Conservation (phyloP, 2,888 invertebrate species). For the Melanostoma scalare region DNA sequence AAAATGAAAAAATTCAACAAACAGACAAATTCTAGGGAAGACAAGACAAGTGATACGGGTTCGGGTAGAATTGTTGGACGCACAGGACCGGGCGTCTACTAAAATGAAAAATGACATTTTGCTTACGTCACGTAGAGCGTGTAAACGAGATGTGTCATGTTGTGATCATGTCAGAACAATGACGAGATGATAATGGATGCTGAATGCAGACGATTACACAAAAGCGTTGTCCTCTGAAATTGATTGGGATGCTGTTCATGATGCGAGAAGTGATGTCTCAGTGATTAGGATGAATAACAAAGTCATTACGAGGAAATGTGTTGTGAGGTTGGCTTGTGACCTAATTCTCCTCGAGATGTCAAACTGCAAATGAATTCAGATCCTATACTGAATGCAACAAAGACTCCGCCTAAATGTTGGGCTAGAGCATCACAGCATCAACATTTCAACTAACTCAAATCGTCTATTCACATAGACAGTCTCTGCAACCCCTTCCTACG, state of each 20-base stretch:
- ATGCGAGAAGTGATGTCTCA: constrained; percentile 1
- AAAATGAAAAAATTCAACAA: constrained; percentile 25
- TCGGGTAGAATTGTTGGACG: constrained; percentile 8
- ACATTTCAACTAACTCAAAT: no score
- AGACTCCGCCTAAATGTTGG: no score
- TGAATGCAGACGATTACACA: constrained; percentile 42
- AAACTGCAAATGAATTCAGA: no score
- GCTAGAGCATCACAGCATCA: no score
- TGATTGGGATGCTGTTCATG: neutral
- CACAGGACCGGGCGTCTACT: constrained; percentile 19
- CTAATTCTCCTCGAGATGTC: no score
- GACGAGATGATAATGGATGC: constrained; percentile 49
- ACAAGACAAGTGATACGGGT: constrained; percentile 66
- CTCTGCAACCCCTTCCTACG: no score
- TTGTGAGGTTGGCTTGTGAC: no score
- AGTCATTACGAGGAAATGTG: no score
- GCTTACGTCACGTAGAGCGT: constrained; percentile 65
- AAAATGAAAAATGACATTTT: constrained; percentile 66
- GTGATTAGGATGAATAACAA: neutral
- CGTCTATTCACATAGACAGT: no score
- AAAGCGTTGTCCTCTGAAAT: constrained; percentile 9
- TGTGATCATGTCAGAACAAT: constrained; percentile 68
- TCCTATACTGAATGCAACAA: no score
- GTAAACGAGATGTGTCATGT: constrained; percentile 69
- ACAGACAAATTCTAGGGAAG: constrained; percentile 58